These are phyloP conservation scores for Plumapathes pennacea DNA, from an alignment of 92 coral and sea anemone genomes.

Conservation along the genomic window DNA sequence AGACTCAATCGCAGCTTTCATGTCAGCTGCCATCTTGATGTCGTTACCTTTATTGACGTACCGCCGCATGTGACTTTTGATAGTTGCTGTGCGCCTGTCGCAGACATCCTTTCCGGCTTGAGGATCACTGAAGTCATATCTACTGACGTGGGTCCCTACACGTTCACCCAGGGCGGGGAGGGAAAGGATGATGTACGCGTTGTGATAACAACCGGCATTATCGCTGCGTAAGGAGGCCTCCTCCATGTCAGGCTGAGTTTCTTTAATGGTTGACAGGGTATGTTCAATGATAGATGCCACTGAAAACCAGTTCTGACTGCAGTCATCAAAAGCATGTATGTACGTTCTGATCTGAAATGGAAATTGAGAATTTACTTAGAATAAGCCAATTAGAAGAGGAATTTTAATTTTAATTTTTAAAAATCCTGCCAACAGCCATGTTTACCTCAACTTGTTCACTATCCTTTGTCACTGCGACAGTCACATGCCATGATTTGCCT, in stretches of 20 bases:
- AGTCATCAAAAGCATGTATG: no score
- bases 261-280: constrained; percentile 4
- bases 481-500: no score
- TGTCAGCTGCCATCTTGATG: neutral
- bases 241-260: neutral
- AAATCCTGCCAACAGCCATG: no score
- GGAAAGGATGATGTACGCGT: constrained; percentile 1
- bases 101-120: constrained; percentile 10
- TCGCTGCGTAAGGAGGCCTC: constrained; percentile 1
- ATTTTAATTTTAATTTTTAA: no score
- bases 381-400: no score
- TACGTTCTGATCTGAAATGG: no score
- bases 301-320: no score
- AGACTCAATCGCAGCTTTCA: constrained; percentile 4
- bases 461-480: no score
- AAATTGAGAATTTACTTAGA: no score
- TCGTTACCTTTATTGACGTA: constrained; percentile 12
- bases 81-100: constrained; percentile 3
- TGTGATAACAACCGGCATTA: constrained; percentile 23
- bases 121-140: constrained; percentile 23
- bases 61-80: constrained; percentile 6
- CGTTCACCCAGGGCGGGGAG: neutral
- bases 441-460: no score
- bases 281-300: no score
- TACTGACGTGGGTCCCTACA: constrained; percentile 1